Conservation (phyloP, 2,888 invertebrate genomes). For the Lacanobia wlatinum region DNA sequence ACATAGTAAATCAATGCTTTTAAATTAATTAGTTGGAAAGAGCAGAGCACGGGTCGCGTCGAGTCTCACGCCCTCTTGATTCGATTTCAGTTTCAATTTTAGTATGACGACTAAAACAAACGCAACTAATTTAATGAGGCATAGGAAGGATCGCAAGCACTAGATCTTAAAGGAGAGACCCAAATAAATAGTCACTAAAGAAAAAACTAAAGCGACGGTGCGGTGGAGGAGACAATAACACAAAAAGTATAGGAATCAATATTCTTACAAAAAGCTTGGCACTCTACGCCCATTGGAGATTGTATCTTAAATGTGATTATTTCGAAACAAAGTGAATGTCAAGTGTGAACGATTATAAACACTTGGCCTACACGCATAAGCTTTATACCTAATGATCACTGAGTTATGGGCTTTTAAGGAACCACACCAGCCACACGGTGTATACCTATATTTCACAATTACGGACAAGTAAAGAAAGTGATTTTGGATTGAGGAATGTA, state of each 20-base stretch:
- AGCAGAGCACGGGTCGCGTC: no score
- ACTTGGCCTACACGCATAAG: slow-evolving; percentile 2
- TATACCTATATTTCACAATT: neutral
- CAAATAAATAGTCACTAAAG: neutral
- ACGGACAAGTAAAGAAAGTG: slow-evolving; percentile 1
- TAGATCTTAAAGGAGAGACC: neutral
- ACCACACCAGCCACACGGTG: neutral
- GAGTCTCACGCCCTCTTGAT: neutral
- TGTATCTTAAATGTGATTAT: neutral
- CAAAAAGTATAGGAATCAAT: neutral
- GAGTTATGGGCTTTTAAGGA: slow-evolving; percentile 9
- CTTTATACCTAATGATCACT: neutral
- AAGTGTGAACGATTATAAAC: slow-evolving; percentile 13
- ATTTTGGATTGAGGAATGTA: no score
- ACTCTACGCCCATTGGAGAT: neutral
- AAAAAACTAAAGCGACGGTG: neutral
- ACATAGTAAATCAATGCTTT: neutral
- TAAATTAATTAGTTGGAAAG: neutral
- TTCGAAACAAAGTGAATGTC: slow-evolving; percentile 6
- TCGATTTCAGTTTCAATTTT: neutral
- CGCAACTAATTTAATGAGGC: neutral
- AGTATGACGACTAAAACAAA: neutral
- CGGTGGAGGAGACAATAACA: no score
- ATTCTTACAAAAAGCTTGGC: neutral
- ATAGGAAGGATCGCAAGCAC: neutral